Conservation (phyloP, 2,888 invertebrate species). For the Phortica magna region DNA sequence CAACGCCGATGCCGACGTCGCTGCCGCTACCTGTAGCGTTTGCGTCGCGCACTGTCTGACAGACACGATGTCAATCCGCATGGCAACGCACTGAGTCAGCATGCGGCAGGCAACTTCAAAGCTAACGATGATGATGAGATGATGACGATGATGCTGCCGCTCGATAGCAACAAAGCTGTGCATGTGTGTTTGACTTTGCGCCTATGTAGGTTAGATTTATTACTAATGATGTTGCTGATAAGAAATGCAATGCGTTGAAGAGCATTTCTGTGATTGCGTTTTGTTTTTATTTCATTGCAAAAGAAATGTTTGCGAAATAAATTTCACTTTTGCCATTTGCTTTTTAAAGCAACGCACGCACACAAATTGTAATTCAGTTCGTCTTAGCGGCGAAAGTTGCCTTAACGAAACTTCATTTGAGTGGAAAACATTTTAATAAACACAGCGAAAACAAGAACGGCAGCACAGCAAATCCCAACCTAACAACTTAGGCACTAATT, state of each 20-base stretch:
- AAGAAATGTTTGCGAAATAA: too few relatives aligned
- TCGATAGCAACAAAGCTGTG: not conserved
- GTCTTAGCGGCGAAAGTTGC: not conserved
- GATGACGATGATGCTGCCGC: not conserved
- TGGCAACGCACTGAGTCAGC: not conserved
- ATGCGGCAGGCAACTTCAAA: not conserved
- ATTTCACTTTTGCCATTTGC: too few relatives aligned
- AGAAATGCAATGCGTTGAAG: too few relatives aligned
- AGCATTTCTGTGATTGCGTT: too few relatives aligned
- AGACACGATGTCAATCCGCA: not conserved
- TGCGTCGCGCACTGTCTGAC: not conserved
- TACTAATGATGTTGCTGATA: too few relatives aligned
- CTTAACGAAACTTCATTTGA: not conserved
- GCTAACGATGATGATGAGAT: not conserved
- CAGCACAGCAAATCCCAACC: conserved; percentile 11
- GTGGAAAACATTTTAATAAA: conserved; percentile 8
- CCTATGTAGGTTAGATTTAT: not conserved
- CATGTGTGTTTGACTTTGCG: not conserved
- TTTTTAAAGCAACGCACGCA: not conserved
- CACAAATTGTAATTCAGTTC: not conserved
- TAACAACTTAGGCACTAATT: conserved; percentile 21
- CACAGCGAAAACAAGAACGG: not conserved
- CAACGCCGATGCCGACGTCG: not conserved
- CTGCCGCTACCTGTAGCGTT: not conserved
- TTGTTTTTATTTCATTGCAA: not conserved